phyloP scores from a whole-genome alignment of 2,888 invertebrate species.

The Sepioteuthis lessoniana region DNA sequence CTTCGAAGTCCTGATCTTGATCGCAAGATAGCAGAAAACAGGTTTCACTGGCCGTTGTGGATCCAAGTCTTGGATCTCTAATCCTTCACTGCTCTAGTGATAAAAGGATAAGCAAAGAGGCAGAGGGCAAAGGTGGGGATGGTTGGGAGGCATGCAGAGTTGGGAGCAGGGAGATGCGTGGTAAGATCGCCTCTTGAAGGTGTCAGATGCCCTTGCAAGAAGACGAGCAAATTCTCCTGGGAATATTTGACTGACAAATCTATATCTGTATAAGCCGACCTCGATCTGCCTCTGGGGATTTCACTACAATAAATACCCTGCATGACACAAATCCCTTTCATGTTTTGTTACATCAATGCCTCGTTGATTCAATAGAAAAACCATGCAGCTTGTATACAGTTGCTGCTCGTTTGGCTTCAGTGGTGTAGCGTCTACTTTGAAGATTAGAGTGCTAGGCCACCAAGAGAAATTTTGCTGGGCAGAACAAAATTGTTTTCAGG shows the following conservation, averaged over 20 bases:
- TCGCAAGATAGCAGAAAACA: background rate
- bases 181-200: background rate
- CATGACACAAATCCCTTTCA: slow-evolving; percentile 14
- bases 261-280: background rate
- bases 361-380: background rate
- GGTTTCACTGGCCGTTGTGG: background rate
- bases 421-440: too few species aligned
- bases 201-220: background rate
- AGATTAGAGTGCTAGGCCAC: too few species aligned
- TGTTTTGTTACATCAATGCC: background rate
- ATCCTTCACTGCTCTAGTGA: background rate
- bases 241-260: background rate
- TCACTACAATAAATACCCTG: background rate
- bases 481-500: too few species aligned
- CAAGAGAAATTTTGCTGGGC: too few species aligned
- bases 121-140: background rate
- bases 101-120: too few species aligned
- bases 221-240: background rate
- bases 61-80: background rate
- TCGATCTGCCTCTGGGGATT: background rate
- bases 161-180: too few species aligned
- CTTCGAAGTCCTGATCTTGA: background rate
- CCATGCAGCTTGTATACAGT: too few species aligned
- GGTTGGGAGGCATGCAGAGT: background rate
- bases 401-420: too few species aligned